Percentiles rank a stretch among this genome's conserved stretches.
These are phyloP conservation scores for Cybosia mesomella DNA, from an alignment of 2,888 invertebrate genomes.

Conservation along the genomic window DNA sequence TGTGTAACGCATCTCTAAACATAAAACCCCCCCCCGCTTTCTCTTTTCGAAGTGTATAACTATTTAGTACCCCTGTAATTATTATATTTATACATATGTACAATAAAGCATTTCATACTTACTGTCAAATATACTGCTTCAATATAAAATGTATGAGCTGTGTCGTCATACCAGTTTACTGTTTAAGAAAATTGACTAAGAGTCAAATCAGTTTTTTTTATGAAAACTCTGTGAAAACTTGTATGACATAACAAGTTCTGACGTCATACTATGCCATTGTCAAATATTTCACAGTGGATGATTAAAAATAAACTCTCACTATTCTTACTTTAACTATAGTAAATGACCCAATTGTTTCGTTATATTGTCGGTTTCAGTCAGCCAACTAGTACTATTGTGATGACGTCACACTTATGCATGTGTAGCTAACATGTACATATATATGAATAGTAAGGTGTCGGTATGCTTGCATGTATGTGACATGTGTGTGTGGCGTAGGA, in stretches of 20 bases:
- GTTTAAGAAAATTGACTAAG: no score
- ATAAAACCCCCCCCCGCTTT: slow-evolving; percentile 34
- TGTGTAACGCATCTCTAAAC: slow-evolving; percentile 39
- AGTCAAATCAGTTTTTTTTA: not conserved
- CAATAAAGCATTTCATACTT: slow-evolving; percentile 31
- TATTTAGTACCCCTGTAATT: slow-evolving; percentile 38
- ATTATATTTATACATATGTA: slow-evolving; percentile 55
- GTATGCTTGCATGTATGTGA: slow-evolving; percentile 78
- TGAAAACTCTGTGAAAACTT: not conserved
- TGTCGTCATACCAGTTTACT: slow-evolving; percentile 16
- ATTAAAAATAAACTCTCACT: not conserved
- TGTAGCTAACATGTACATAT: slow-evolving; percentile 57
- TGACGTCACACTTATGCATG: slow-evolving; percentile 24
- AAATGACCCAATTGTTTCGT: not conserved
- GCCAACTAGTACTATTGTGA: not conserved
- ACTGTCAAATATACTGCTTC: slow-evolving; percentile 29
- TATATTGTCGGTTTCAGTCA: not conserved
- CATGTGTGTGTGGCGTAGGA: slow-evolving; percentile 79
- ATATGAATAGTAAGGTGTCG: slow-evolving; percentile 68
- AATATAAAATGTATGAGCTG: slow-evolving; percentile 17
- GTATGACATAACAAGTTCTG: not conserved
- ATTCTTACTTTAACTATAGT: no score
- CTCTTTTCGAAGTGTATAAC: slow-evolving; percentile 29
- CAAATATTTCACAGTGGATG: not conserved
- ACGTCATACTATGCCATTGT: not conserved